Evolutionary conservation across 2,797 vertebrate genomes (phyloP).

Genomic region (Squalus acanthias): DNA sequence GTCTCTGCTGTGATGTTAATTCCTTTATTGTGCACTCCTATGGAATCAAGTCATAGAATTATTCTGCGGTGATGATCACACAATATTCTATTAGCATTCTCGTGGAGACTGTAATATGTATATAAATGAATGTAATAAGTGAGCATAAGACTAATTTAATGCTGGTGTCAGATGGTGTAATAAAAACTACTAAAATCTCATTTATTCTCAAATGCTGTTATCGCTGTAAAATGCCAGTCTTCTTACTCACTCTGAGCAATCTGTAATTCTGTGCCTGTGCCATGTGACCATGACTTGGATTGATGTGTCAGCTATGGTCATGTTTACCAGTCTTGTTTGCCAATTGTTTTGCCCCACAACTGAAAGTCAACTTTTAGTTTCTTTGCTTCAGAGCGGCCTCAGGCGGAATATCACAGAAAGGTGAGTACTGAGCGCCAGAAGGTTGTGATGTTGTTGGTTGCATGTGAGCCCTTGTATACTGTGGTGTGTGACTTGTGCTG

Average conservation of each 20-base stretch:
- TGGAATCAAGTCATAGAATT: background rate
- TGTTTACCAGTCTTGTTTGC: background rate
- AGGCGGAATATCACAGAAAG: constrained; percentile 92
- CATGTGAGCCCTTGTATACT: constrained; percentile 48
- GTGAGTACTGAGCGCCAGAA: constrained; percentile 71
- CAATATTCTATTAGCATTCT: background rate
- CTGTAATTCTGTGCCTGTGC: background rate
- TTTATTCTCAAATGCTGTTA: background rate
- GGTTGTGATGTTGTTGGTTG: constrained; percentile 39
- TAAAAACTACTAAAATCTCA: background rate
- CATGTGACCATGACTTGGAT: background rate
- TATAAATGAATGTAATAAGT: background rate
- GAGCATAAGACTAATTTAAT: background rate
- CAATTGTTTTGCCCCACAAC: background rate
- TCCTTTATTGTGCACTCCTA: background rate
- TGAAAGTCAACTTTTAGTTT: constrained; percentile 59
- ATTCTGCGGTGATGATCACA: background rate
- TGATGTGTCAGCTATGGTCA: background rate
- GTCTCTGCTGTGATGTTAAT: background rate
- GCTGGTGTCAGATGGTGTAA: background rate
- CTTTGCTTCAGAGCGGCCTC: constrained; percentile 95
- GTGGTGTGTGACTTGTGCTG: background rate
- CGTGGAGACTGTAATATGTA: background rate
- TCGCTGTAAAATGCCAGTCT: background rate
- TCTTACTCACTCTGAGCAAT: background rate